A percentile compares a stretch with the other conserved stretches of the same genome.
These are phyloP conservation scores for Hirtodrosophila histrioides DNA, from an alignment of 2,888 invertebrate species.

Conservation along the genomic window DNA sequence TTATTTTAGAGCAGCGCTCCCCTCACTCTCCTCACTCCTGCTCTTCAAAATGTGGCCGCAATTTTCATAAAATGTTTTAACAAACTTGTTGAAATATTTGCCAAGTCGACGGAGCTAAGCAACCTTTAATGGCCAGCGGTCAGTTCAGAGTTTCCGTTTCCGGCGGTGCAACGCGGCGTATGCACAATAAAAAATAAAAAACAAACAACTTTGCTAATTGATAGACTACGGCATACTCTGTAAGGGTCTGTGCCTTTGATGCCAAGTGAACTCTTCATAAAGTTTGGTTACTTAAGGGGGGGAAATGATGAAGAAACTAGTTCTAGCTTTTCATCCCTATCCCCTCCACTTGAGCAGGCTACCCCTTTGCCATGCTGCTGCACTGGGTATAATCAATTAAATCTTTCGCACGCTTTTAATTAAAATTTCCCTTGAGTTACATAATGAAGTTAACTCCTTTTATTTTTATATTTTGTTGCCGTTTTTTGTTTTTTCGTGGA, in stretches of 20 bases:
- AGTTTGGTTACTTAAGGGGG: too few relatives aligned
- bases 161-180: slow-evolving; percentile 29
- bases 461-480: slow-evolving; percentile 14
- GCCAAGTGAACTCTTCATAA: too few relatives aligned
- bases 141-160: slow-evolving; percentile 20
- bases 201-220: neutral
- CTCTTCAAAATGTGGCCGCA: slow-evolving; percentile 39
- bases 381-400: slow-evolving; percentile 72
- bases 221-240: slow-evolving; percentile 14
- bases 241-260: neutral
- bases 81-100: slow-evolving; percentile 77
- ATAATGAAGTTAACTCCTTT: slow-evolving; percentile 71
- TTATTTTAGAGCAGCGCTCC: slow-evolving; percentile 40
- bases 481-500: slow-evolving; percentile 4
- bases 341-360: neutral
- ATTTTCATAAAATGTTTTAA: slow-evolving; percentile 70
- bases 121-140: slow-evolving; percentile 35
- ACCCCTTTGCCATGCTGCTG: neutral
- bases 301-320: too few relatives aligned
- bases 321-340: too few relatives aligned
- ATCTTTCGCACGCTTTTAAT: slow-evolving; percentile 74
- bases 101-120: slow-evolving; percentile 48
- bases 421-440: slow-evolving; percentile 65
- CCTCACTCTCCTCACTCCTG: neutral
- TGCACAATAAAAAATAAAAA: slow-evolving; percentile 32